A percentile compares a stretch with the other conserved stretches of the same genome.
phyloP scores from a whole-genome alignment of 1,140 invertebrate species.

The Drosophila quadrilineata region DNA sequence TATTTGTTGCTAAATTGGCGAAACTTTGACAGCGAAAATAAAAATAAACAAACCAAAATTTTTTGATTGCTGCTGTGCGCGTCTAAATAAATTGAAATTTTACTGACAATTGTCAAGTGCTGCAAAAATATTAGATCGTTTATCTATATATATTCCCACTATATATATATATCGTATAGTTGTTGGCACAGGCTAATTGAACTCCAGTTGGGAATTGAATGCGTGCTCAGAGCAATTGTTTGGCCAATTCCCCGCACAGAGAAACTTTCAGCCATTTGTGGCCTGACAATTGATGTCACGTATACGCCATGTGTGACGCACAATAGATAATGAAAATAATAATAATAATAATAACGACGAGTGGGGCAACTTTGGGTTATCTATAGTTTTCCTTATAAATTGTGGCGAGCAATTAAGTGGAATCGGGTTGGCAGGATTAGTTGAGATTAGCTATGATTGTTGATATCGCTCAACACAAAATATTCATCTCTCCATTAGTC shows the following conservation, averaged over 20 bases:
- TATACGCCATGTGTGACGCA: conserved; percentile 16
- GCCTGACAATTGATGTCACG: conserved; percentile 22
- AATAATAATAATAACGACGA: too few species aligned
- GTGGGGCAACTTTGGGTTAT: too few species aligned
- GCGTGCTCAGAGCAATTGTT: conserved; percentile 27
- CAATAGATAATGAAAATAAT: too few species aligned
- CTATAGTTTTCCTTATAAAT: too few species aligned
- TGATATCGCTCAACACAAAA: too few species aligned
- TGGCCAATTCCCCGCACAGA: conserved; percentile 3
- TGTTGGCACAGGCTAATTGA: conserved; percentile 44
- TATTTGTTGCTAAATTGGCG: conserved; percentile 68
- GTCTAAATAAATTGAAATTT: conserved; percentile 66
- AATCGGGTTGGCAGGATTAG: too few species aligned
- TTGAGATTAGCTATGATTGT: too few species aligned
- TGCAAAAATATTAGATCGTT: conserved; percentile 28
- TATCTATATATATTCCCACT: conserved; percentile 1
- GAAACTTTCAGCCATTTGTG: conserved; percentile 49
- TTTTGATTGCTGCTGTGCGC: conserved; percentile 44
- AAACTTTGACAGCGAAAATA: conserved; percentile 33
- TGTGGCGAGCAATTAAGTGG: too few species aligned
- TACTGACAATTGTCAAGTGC: conserved; percentile 64
- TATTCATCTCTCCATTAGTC: too few species aligned
- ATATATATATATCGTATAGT: conserved; percentile 2
- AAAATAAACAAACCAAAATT: too few species aligned
- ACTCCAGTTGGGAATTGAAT: conserved; percentile 14